Evolutionary conservation across 1,140 invertebrate genomes (phyloP), one percentile per base, ranked within the genome.

Genomic region (Orchestia grillus): DNA sequence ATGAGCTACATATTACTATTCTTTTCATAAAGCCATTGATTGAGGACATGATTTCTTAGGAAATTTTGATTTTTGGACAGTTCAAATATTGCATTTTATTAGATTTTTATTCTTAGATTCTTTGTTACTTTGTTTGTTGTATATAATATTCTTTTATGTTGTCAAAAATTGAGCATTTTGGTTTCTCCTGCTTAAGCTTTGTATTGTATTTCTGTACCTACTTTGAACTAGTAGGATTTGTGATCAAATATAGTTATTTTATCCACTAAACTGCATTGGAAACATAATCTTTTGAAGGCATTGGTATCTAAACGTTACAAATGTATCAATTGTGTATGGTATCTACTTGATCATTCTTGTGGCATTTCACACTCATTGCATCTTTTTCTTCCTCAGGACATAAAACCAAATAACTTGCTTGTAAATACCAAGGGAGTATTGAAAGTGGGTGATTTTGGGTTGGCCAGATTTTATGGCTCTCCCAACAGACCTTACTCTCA

Each of bases 381-480:
- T 36, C 36, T 36, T 1, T 23, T 90, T 28, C n/a, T 90, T 41
- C 42, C 43, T 90, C 96, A 97, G 98, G 99, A 99, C 98, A 98
- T 99, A 96, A 99, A 99, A 97, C 99, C 99, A 23, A 99, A 99
- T 97, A 99, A 99, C 98, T 98, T 99, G 97, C 97, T 99, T 4
- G 98, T 99, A 15, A 99, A 99, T 97, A 98, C 98, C 95, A 98
- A 98, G 97, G 99, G 99, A 4, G 98, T 99, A 40, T 97, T 99
- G 0, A 99, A 99, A 98, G 98, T 99, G 97, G 99, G 99, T 97
- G 99, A 99, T 98, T 99, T 99, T 98, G 99, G 99, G 97, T 98
- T 99, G 96, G 99, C 99, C 0, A 99, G 99, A 97, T 98, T 99
- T 97, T 99, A 98, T 98, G 99, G 99, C 6, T 99, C 99, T 0